Conservation (phyloP, 2,888 invertebrate genomes). For the Pocota personata region DNA sequence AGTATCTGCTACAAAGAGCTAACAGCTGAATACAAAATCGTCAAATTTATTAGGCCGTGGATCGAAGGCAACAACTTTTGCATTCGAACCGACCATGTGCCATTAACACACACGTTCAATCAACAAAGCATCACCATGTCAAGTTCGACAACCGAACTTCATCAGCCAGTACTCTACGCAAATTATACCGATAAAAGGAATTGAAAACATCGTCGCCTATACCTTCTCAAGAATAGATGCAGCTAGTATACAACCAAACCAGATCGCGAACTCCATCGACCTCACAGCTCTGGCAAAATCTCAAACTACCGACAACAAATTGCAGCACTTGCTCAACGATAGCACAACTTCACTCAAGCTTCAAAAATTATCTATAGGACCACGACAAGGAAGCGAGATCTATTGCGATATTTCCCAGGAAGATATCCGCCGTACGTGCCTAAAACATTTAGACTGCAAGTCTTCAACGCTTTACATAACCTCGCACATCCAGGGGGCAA, state of each 20-base stretch:
- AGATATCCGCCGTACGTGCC: slow-evolving; percentile 39
- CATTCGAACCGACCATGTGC: too few relatives aligned
- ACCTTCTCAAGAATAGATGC: neutral
- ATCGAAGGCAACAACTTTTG: too few relatives aligned
- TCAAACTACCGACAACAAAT: neutral
- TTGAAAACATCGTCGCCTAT: neutral
- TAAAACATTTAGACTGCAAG: neutral
- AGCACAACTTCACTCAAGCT: neutral
- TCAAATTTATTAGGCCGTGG: too few relatives aligned
- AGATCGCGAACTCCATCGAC: neutral
- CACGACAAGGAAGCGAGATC: neutral
- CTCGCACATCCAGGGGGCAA: too few relatives aligned
- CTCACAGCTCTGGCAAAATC: neutral
- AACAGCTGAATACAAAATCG: too few relatives aligned
- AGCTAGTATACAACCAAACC: neutral
- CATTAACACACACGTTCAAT: neutral
- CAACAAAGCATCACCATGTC: neutral
- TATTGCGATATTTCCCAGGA: slow-evolving; percentile 44
- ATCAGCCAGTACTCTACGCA: too few relatives aligned
- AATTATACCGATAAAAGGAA: neutral
- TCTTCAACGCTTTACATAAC: too few relatives aligned
- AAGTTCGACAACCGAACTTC: too few relatives aligned
- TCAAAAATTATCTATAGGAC: neutral
- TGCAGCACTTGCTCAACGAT: neutral
- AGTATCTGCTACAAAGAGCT: too few relatives aligned